Conservation (phyloP, 2,888 invertebrate genomes). For the Parnassius mnemosyne region DNA sequence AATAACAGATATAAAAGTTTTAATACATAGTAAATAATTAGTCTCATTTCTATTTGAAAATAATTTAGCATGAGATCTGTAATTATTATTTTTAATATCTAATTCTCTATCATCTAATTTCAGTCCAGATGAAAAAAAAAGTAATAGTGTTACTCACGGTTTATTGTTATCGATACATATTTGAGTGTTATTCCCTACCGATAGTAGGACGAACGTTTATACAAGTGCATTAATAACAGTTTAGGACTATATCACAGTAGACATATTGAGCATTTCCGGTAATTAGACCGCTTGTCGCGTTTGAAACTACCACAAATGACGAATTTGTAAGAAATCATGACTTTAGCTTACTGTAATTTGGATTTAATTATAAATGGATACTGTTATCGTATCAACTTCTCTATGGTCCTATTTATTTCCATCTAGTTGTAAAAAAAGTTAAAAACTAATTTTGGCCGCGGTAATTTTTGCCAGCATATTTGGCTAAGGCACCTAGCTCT, state of each 20-base stretch:
- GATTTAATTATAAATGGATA: background rate
- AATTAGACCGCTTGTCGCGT: conserved; percentile 52
- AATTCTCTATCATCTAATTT: too few relatives aligned
- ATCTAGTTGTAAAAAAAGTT: background rate
- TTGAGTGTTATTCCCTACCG: conserved; percentile 12
- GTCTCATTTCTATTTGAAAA: too few relatives aligned
- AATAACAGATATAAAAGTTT: too few relatives aligned
- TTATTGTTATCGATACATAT: conserved; percentile 8
- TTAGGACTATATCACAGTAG: conserved; percentile 43
- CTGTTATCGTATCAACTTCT: background rate
- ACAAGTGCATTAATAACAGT: conserved; percentile 52
- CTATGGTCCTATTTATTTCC: background rate
- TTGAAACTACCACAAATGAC: conserved; percentile 26
- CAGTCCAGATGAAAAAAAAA: too few relatives aligned
- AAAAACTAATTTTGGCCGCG: conserved; percentile 80
- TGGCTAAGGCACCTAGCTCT: conserved; percentile 93
- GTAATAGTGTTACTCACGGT: background rate
- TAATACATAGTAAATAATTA: too few relatives aligned
- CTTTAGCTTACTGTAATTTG: too few relatives aligned
- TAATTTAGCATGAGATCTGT: too few relatives aligned
- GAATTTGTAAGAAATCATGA: conserved; percentile 5
- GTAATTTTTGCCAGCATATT: conserved; percentile 97
- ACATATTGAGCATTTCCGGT: conserved; percentile 58
- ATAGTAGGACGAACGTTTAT: conserved; percentile 18
- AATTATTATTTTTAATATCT: too few relatives aligned